Evolutionary conservation across 2,113 vertebrate species (phyloP), one percentile per base, ranked within the genome.

Genomic region (Calidris pugnax): DNA sequence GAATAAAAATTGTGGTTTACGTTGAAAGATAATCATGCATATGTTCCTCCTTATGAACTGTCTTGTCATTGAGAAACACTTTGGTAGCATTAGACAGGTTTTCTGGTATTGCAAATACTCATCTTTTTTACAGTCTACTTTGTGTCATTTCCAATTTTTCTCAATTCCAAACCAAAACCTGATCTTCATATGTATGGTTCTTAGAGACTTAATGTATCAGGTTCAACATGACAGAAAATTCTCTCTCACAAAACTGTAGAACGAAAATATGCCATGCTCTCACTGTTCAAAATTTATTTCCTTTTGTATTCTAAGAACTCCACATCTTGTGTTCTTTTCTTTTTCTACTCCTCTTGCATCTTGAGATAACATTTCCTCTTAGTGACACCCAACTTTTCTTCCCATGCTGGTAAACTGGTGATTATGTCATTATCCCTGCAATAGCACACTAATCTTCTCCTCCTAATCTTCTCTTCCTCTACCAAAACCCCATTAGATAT

Each of bases 401-500:
- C 57, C 77, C 83, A 37, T 53, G 71, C 74, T 85, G 23, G 64
- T 92, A 93, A 95, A 8, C 30, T 81, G 14, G 55, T 92, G 91
- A 92, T 94, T 94, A 87, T 77, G 74, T 66, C 86, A 85, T 91
- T 95, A 95, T 91, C 89, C 62, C 50, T 82, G 80, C 85, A 96
- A 68, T 93, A 96, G 89, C 66, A 87, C 51, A 72, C 68, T 82
- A 91, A 93, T 95, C 86, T 86, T 74, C 90, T 93, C 53, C 20
- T 77, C 69, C 48, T 88, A 91, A 93, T 91, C 86, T 87, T 56
- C 51, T 94, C 69, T 84, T 90, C 48, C 53, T 78, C 78, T 75
- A 89, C 63, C n/a, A 91, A 91, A 97, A 94, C 68, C 89, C 76
- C 43, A 82, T 96, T 92, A 95, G 74, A 91, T 67, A 92, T 51